These are phyloP conservation scores for Columba livia DNA, from an alignment of 2,113 vertebrate species.

Conservation along the genomic window DNA sequence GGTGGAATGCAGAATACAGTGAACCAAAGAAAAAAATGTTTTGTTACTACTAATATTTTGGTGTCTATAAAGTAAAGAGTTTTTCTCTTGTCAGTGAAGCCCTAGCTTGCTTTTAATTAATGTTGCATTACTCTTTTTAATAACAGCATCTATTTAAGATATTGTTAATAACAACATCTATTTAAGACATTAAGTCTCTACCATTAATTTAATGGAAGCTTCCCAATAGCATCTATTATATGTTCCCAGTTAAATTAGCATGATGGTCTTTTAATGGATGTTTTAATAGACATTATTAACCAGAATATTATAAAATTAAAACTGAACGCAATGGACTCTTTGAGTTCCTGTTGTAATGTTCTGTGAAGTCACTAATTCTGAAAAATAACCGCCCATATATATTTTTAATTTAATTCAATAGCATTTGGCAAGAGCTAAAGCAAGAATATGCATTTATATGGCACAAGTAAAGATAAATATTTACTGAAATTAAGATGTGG, in stretches of 20 bases:
- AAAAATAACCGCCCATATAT: slow-evolving; percentile 46
- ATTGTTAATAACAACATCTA: slow-evolving; percentile 43
- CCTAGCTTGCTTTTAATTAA: slow-evolving; percentile 63
- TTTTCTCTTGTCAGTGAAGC: slow-evolving; percentile 27
- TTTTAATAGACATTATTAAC: slow-evolving; percentile 73
- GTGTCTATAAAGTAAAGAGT: not conserved
- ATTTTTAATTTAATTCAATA: slow-evolving; percentile 52
- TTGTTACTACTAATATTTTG: not conserved
- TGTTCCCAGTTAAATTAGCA: slow-evolving; percentile 72
- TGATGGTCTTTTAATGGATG: slow-evolving; percentile 74
- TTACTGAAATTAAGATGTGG: not conserved
- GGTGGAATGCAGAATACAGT: not conserved
- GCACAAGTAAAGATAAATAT: not conserved
- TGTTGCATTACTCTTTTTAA: slow-evolving; percentile 61
- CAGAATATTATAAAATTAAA: slow-evolving; percentile 73
- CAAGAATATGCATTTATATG: not conserved
- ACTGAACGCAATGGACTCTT: slow-evolving; percentile 45
- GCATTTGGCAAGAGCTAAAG: slow-evolving; percentile 22
- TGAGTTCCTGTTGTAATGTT: slow-evolving; percentile 53
- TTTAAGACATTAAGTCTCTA: slow-evolving; percentile 56
- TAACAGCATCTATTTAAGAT: slow-evolving; percentile 43
- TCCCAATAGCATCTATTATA: slow-evolving; percentile 63
- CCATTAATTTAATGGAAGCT: slow-evolving; percentile 69
- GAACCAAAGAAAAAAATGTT: not conserved
- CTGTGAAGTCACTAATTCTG: slow-evolving; percentile 47